Conservation (phyloP, 23 tunicate species). For the Diplosoma virens region DNA sequence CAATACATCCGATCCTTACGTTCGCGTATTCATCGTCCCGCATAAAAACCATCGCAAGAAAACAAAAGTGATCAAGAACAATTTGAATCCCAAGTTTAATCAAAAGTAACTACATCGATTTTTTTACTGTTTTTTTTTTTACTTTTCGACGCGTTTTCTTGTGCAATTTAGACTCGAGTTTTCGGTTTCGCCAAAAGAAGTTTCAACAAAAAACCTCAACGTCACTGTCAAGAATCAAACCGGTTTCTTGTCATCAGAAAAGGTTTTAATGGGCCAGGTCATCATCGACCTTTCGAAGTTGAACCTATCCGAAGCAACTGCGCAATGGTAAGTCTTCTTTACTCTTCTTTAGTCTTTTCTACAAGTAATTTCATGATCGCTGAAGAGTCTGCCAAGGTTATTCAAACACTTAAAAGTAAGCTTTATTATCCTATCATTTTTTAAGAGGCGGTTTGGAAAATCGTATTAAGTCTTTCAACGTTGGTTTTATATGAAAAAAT, state of each 20-base stretch:
- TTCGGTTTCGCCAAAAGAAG: conserved; percentile 29
- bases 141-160: background rate
- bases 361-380: too few species aligned
- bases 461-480: too few species aligned
- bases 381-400: too few species aligned
- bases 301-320: conserved; percentile 39
- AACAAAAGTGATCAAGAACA: conserved; percentile 79
- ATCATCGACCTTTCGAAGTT: conserved; percentile 39
- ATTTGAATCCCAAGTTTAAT: conserved; percentile 67
- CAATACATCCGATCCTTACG: conserved; percentile 84
- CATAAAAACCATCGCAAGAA: conserved; percentile 35
- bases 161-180: conserved; percentile 40
- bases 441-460: too few species aligned
- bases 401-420: too few species aligned
- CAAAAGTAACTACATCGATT: conserved; percentile 40
- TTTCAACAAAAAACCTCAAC: conserved; percentile 31
- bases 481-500: too few species aligned
- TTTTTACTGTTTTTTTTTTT: background rate
- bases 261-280: conserved; percentile 74
- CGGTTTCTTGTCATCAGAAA: conserved; percentile 77
- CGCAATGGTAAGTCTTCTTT: conserved; percentile 39
- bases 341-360: background rate
- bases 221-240: conserved; percentile 80
- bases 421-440: too few species aligned
- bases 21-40: conserved; percentile 45